Evolutionary conservation across 1,140 invertebrate genomes (phyloP).

Genomic region (Saxidomus purpurata): DNA sequence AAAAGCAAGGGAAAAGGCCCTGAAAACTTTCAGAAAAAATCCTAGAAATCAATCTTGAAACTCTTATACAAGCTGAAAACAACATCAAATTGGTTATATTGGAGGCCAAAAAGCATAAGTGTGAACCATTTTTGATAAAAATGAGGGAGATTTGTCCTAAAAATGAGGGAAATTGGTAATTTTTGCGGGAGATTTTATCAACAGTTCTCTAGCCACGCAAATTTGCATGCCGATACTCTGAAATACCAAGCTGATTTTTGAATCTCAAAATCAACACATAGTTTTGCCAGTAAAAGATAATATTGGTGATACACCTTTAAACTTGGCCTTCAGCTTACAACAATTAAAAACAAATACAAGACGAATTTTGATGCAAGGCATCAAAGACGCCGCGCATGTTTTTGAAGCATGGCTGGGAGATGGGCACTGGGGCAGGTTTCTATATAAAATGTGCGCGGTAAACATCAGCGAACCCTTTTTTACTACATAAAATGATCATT

Average conservation of each 20-base stretch:
- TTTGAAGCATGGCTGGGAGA: too few species aligned
- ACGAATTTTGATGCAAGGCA: too few species aligned
- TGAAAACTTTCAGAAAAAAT: not conserved
- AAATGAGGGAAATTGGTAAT: not conserved
- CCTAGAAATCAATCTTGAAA: not conserved
- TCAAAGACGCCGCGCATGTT: too few species aligned
- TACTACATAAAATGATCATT: too few species aligned
- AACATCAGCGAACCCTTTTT: too few species aligned
- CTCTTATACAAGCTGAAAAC: not conserved
- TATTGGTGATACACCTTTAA: not conserved
- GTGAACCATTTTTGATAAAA: too few species aligned
- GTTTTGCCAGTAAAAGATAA: not conserved
- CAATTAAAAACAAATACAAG: too few species aligned
- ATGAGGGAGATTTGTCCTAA: too few species aligned
- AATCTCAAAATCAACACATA: not conserved
- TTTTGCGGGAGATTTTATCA: not conserved
- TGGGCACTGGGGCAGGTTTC: too few species aligned
- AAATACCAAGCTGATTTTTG: not conserved
- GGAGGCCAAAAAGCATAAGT: constrained; percentile 23
- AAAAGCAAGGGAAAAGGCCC: not conserved
- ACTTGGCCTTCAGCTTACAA: not conserved
- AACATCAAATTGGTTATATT: not conserved
- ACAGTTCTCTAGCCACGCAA: not conserved
- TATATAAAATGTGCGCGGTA: too few species aligned
- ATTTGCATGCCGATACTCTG: not conserved